A percentile compares a stretch with the other conserved stretches of the same genome.
These are phyloP conservation scores for Tamandua tetradactyla DNA, from an alignment of 2,797 vertebrate genomes.

Conservation along the genomic window DNA sequence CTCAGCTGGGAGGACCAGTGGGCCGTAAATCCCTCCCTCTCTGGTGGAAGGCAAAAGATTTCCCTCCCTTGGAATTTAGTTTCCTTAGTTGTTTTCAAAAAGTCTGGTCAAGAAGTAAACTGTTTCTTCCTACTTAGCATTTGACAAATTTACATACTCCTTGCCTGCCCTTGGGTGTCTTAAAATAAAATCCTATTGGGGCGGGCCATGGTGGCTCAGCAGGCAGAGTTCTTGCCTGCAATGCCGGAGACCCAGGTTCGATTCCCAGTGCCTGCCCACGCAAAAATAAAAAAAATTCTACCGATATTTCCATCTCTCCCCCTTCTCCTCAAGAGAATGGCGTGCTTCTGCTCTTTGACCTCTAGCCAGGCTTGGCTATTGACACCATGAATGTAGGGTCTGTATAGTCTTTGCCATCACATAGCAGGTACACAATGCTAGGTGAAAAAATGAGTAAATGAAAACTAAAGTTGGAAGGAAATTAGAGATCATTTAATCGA, in stretches of 20 bases:
- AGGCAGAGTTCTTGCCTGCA: too few species aligned
- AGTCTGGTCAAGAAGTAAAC: not conserved
- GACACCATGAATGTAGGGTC: not conserved
- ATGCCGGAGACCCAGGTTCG: too few species aligned
- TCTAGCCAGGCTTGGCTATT: not conserved
- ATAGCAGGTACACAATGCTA: not conserved
- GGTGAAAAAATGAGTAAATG: not conserved
- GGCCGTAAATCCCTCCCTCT: not conserved
- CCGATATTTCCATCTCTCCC: too few species aligned
- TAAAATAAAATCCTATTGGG: conserved; percentile 47
- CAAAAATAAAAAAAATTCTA: too few species aligned
- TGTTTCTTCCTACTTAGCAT: conserved; percentile 36
- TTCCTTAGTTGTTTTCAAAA: not conserved
- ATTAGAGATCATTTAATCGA: not conserved
- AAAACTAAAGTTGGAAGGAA: not conserved
- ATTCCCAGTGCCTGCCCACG: too few species aligned
- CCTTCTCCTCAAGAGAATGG: not conserved
- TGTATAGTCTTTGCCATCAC: not conserved
- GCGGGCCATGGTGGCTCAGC: too few species aligned
- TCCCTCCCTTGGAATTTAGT: not conserved
- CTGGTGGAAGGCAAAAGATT: not conserved
- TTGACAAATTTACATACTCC: conserved; percentile 39
- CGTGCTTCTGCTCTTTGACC: not conserved
- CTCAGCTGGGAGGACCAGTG: not conserved
- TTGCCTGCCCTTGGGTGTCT: conserved; percentile 42